Percentiles rank a stretch among this genome's conserved stretches.
Evolutionary conservation across 1,140 invertebrate genomes (phyloP).

Genomic region (Gerris buenoi): DNA sequence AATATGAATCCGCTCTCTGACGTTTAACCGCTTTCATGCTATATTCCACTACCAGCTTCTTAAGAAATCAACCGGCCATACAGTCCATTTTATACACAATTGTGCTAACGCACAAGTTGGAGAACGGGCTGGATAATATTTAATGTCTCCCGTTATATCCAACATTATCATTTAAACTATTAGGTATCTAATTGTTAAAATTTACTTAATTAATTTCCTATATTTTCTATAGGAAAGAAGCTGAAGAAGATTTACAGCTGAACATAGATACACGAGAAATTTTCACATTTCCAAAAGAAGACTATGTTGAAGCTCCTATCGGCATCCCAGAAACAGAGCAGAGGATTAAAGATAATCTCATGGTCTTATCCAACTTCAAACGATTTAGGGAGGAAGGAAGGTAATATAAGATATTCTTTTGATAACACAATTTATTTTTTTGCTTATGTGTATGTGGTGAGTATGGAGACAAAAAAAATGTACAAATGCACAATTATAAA

Average conservation of each 20-base stretch:
- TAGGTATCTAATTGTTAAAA: too few species aligned
- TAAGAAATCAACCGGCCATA: too few species aligned
- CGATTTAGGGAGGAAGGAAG: conserved; percentile 53
- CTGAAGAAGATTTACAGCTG: conserved; percentile 58
- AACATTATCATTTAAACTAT: too few species aligned
- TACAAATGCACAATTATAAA: not conserved
- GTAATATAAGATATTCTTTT: conserved; percentile 26
- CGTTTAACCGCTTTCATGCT: too few species aligned
- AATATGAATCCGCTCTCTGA: too few species aligned
- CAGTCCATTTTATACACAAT: too few species aligned
- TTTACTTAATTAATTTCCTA: too few species aligned
- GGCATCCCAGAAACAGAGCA: conserved; percentile 74
- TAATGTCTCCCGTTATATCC: too few species aligned
- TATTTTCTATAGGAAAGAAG: conserved; percentile 46
- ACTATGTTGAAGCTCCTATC: conserved; percentile 51
- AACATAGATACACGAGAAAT: conserved; percentile 57
- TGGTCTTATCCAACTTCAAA: conserved; percentile 80
- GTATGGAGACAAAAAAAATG: not conserved
- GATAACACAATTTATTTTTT: too few species aligned
- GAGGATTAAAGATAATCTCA: conserved; percentile 75
- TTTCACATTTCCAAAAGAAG: conserved; percentile 56
- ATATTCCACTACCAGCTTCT: too few species aligned
- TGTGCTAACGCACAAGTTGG: too few species aligned
- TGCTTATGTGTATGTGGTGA: conserved; percentile 1
- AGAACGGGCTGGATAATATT: too few species aligned